phyloP scores from a whole-genome alignment of 2,113 vertebrate species.

The Etheostoma spectabile region DNA sequence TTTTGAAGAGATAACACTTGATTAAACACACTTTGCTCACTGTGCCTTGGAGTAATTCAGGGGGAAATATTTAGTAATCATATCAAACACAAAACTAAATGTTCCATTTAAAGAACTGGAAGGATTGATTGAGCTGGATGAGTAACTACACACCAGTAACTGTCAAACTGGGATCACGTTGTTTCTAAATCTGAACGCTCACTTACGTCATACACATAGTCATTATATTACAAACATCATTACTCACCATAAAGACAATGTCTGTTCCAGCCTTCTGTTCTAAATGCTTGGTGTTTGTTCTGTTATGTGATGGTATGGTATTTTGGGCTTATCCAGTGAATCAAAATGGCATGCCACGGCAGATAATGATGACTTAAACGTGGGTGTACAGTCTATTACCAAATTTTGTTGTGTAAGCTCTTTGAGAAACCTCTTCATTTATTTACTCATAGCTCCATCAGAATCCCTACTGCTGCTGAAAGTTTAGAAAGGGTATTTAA shows the following conservation, averaged over 20 bases:
- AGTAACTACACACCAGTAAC: neutral
- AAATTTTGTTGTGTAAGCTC: conserved; percentile 20
- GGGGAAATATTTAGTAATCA: conserved; percentile 4
- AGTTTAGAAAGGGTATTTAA: neutral
- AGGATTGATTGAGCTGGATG: neutral
- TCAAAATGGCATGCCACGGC: conserved; percentile 50
- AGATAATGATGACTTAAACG: conserved; percentile 32
- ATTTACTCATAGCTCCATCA: neutral
- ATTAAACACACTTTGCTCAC: neutral
- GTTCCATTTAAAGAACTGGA: conserved; percentile 9
- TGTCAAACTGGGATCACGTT: conserved; percentile 9
- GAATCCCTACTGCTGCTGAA: neutral
- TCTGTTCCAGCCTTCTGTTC: conserved; percentile 54
- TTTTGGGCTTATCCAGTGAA: conserved; percentile 53
- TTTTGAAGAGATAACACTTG: conserved; percentile 14
- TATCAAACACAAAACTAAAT: conserved; percentile 6
- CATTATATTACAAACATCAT: conserved; percentile 3
- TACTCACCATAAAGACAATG: conserved; percentile 59
- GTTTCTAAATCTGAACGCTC: conserved; percentile 5
- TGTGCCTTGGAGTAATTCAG: neutral
- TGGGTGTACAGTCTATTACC: conserved; percentile 31
- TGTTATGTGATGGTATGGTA: conserved; percentile 44
- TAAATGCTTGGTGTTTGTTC: conserved; percentile 20
- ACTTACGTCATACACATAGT: neutral
- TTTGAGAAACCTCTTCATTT: conserved; percentile 4